A percentile compares a stretch with the other conserved stretches of the same genome.
phyloP scores from a whole-genome alignment of 2,888 invertebrate species.

The Rugalucina vietnamica region DNA sequence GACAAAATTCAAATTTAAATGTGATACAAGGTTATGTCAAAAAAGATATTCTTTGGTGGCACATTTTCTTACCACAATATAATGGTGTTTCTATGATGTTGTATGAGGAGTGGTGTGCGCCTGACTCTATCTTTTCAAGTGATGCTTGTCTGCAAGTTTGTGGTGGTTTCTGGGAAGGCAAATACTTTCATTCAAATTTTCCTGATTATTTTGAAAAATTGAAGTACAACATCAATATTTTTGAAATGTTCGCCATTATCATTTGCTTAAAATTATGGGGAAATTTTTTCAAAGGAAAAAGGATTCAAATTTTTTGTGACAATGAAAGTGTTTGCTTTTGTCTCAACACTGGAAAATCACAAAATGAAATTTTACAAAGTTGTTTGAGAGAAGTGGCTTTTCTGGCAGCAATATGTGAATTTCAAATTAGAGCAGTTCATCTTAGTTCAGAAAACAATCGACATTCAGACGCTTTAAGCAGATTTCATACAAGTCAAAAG shows the following conservation, averaged over 20 bases:
- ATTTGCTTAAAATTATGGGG: slow-evolving; percentile 30
- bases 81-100: slow-evolving; percentile 23
- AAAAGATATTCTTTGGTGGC: slow-evolving; percentile 26
- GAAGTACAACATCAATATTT: slow-evolving; percentile 12
- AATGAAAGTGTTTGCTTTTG: background rate
- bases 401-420: slow-evolving; percentile 14
- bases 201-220: background rate
- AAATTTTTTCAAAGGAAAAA: background rate
- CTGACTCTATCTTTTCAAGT: background rate
- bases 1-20: background rate
- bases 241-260: slow-evolving; percentile 25
- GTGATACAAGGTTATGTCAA: slow-evolving; percentile 11
- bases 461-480: background rate
- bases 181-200: slow-evolving; percentile 22
- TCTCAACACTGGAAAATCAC: slow-evolving; percentile 20
- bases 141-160: slow-evolving; percentile 29
- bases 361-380: slow-evolving; percentile 16
- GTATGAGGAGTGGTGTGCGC: background rate
- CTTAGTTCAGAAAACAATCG: background rate
- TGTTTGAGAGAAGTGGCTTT: slow-evolving; percentile 30
- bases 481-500: background rate
- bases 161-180: slow-evolving; percentile 14
- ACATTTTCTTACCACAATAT: slow-evolving; percentile 4
- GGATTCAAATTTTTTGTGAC: slow-evolving; percentile 12
- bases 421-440: slow-evolving; percentile 15